phyloP scores from a whole-genome alignment of 2,888 invertebrate species.

The Tenthredo livida region DNA sequence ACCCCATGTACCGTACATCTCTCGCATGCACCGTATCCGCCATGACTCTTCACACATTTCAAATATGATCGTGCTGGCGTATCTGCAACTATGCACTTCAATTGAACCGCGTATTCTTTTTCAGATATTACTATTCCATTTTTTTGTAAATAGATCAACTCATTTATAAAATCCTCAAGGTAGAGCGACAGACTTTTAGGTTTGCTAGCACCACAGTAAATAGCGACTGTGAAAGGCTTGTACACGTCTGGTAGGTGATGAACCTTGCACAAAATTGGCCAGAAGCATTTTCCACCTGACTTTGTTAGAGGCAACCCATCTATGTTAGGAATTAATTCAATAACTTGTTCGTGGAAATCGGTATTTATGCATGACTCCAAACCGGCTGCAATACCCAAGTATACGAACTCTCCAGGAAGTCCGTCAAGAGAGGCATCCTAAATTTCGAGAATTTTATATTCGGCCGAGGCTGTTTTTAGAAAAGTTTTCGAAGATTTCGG shows the following conservation, averaged over 20 bases:
- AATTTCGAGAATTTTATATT: slow-evolving; percentile 51
- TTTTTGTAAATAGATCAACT: slow-evolving; percentile 57
- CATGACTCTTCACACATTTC: slow-evolving; percentile 59
- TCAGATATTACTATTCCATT: slow-evolving; percentile 55
- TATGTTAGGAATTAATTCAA: slow-evolving; percentile 58
- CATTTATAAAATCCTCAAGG: slow-evolving; percentile 57
- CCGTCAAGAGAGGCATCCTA: background rate
- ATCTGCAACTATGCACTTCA: slow-evolving; percentile 60
- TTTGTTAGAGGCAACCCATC: slow-evolving; percentile 58
- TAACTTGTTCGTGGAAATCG: slow-evolving; percentile 24
- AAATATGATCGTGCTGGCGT: slow-evolving; percentile 59
- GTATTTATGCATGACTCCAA: slow-evolving; percentile 53
- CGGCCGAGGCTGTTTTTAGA: slow-evolving; percentile 45
- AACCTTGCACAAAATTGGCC: slow-evolving; percentile 59
- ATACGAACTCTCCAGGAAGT: slow-evolving; percentile 56
- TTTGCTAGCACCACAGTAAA: slow-evolving; percentile 59
- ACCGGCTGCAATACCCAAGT: slow-evolving; percentile 57
- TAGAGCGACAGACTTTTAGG: slow-evolving; percentile 54
- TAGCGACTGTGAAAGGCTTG: slow-evolving; percentile 58
- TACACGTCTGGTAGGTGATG: slow-evolving; percentile 56
- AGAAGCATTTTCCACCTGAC: slow-evolving; percentile 55
- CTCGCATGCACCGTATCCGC: slow-evolving; percentile 59
- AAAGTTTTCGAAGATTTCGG: slow-evolving; percentile 57
- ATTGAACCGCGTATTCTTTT: slow-evolving; percentile 51
- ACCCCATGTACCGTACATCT: slow-evolving; percentile 56